phyloP scores from a whole-genome alignment of 2,888 invertebrate species.

The Drosophila tripunctata region DNA sequence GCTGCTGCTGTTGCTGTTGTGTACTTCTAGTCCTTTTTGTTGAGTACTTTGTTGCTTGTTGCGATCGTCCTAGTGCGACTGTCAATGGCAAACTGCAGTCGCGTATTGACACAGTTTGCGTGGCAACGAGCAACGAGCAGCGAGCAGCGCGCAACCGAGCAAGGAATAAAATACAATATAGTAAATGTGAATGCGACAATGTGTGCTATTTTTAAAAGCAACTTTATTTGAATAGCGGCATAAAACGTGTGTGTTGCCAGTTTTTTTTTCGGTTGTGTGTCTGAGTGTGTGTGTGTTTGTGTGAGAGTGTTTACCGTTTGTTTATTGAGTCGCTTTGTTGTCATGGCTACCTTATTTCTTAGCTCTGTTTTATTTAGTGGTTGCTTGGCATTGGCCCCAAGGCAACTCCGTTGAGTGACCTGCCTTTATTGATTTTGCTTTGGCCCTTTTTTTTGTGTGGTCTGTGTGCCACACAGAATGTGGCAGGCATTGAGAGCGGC shows the following conservation, averaged over 20 bases:
- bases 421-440: constrained; percentile 66
- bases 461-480: constrained; percentile 45
- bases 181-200: constrained; percentile 54
- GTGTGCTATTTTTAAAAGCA: constrained; percentile 70
- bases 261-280: no score
- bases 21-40: constrained; percentile 5
- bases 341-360: constrained; percentile 60
- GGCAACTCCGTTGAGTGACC: constrained; percentile 27
- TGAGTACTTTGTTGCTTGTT: no score
- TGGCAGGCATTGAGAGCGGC: constrained; percentile 47
- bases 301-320: constrained; percentile 46
- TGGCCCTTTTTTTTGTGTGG: constrained; percentile 23
- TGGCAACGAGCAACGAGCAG: constrained; percentile 34
- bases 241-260: constrained; percentile 31
- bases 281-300: constrained; percentile 22
- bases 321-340: constrained; percentile 68
- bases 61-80: constrained; percentile 32
- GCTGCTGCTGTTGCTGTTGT: not conserved
- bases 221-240: constrained; percentile 68
- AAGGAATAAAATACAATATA: constrained; percentile 42
- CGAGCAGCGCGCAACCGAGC: no score
- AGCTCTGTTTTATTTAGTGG: constrained; percentile 49
- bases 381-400: constrained; percentile 76
- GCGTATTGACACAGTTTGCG: constrained; percentile 65
- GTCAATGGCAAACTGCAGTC: constrained; percentile 46